Evolutionary conservation across 23 tunicate genomes (phyloP), one percentile per base, ranked within the genome.

Genomic region (Halocynthia aurantium): DNA sequence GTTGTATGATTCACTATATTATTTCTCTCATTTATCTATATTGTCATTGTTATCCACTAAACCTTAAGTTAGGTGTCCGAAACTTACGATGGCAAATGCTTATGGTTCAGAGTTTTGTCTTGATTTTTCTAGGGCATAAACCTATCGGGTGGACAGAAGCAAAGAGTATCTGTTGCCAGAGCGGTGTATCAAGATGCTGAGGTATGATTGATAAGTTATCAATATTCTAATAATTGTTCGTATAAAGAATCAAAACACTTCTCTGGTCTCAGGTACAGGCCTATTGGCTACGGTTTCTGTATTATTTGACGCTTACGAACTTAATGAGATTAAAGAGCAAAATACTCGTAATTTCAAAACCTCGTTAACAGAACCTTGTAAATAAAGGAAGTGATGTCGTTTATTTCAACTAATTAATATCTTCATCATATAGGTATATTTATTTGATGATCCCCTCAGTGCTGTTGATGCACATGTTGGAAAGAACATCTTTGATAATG

Each of bases 381-480:
- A 31, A 31, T 31, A 31, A 31, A 31, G 44, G 44, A 31, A 31
- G 44, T 31, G 44, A 31, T 31, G 44, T 4, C 44, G 44, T 31
- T 31, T 31, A 31, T 31, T 31, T 31, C 44, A 31, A 31, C 44
- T 31, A 31, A 31, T 31, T 31, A 31, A 31, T 31, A 31, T 31
- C 4, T 31, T 31, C 44, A 31, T 31, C 44, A 31, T 21, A 0
- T 56, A 81, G 77, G 84, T 84, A 1, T 84, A 84, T 55, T 61
- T 84, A 7, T 68, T 84, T 55, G 88, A 84, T 51, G 88, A 84
- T 69, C 88, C 88, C 8, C 83, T 84, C 54, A 65, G 76, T 53
- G 88, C 88, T 9, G 88, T 84, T 8, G 88, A 84, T 56, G 83
- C 88, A 22, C 88, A 84, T 8, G 88, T 84, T 22, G 88, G 88